Percentiles rank a stretch among this genome's conserved stretches.
Conservation (phyloP, 2,888 invertebrate genomes). For the Phania funesta region DNA sequence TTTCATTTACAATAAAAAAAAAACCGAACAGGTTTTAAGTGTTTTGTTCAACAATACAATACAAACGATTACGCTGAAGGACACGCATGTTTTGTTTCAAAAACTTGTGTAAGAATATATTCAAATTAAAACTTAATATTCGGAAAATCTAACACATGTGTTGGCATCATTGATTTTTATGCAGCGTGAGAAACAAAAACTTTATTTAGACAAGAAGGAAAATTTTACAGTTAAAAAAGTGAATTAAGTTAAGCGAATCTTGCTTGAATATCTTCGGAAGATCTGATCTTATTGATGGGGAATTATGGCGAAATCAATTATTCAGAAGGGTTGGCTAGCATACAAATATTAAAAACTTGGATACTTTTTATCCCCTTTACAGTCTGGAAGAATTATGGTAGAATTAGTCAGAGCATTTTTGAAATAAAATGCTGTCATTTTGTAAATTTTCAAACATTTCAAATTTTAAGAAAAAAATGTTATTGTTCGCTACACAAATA, state of each 20-base stretch:
- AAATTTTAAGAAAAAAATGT: too few species aligned
- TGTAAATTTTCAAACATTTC: too few species aligned
- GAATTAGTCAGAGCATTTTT: too few species aligned
- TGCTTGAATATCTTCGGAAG: too few species aligned
- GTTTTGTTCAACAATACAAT: conserved; percentile 48
- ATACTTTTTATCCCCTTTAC: too few species aligned
- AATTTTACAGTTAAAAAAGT: neutral
- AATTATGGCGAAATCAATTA: too few species aligned
- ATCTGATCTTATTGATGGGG: too few species aligned
- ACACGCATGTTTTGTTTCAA: conserved; percentile 19
- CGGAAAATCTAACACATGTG: conserved; percentile 42
- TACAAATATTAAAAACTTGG: too few species aligned
- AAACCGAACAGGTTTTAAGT: conserved; percentile 60
- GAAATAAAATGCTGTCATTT: too few species aligned
- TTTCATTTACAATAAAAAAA: neutral
- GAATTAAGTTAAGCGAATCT: neutral
- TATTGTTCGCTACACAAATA: too few species aligned
- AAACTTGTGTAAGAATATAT: conserved; percentile 15
- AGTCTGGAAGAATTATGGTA: too few species aligned
- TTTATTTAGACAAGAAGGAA: neutral
- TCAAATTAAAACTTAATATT: conserved; percentile 28
- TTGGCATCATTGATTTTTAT: neutral
- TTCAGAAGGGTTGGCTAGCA: too few species aligned
- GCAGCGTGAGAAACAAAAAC: neutral
- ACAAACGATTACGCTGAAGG: conserved; percentile 39